Conservation (phyloP, 2,888 invertebrate species). For the Periphyllus acericola region DNA sequence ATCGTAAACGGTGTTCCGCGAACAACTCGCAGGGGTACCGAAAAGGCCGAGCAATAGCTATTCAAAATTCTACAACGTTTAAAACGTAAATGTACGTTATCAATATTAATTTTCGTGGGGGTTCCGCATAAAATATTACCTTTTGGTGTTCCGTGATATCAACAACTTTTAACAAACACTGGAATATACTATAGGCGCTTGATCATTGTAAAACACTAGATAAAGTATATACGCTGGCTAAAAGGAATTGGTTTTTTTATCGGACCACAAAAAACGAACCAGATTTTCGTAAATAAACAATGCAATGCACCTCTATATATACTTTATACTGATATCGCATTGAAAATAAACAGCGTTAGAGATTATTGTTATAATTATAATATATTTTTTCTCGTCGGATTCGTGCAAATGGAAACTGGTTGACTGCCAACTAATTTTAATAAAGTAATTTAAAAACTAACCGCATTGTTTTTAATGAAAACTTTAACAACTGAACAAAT, state of each 20-base stretch:
- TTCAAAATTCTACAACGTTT: no score
- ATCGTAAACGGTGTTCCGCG: no score
- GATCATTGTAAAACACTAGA: no score
- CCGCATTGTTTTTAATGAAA: conserved; percentile 28
- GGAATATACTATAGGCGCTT: no score
- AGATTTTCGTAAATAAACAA: neutral
- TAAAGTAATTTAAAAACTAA: conserved; percentile 36
- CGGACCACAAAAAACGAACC: neutral
- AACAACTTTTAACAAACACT: no score
- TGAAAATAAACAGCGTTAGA: conserved; percentile 13
- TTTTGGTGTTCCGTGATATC: no score
- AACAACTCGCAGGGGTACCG: no score
- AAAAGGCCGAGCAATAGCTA: no score
- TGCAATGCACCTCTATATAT: neutral
- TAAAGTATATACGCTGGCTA: neutral
- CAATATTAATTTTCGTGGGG: no score
- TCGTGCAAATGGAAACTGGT: conserved; percentile 18
- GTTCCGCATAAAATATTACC: no score
- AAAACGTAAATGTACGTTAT: no score
- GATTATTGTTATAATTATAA: neutral
- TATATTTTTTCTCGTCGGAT: neutral
- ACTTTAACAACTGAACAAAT: conserved; percentile 42
- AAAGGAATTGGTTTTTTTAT: neutral
- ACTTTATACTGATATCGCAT: neutral
- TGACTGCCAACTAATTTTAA: conserved; percentile 25